Conservation (phyloP, 2,888 invertebrate species). For the Trichogramma dendrolimi region DNA sequence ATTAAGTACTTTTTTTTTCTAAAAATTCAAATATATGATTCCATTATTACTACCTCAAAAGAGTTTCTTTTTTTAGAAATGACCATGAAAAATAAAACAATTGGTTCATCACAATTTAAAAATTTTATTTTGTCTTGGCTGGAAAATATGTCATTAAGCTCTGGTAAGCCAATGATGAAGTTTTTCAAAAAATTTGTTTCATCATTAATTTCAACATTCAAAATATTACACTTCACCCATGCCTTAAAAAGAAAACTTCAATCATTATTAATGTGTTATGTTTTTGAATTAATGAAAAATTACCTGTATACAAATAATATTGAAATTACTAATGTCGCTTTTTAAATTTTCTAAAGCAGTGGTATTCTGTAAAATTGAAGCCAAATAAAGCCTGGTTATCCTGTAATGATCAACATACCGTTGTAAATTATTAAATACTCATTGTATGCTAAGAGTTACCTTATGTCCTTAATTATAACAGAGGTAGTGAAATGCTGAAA, state of each 20-base stretch:
- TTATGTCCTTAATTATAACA: conserved; percentile 44
- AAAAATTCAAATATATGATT: conserved; percentile 4
- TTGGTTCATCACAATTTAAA: conserved; percentile 37
- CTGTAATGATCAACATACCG: conserved; percentile 31
- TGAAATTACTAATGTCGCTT: conserved; percentile 39
- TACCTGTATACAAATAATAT: conserved; percentile 44
- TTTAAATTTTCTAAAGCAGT: conserved; percentile 35
- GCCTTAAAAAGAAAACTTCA: conserved; percentile 34
- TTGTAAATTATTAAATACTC: not conserved
- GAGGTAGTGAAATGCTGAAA: conserved; percentile 47
- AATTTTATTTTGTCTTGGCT: conserved; percentile 37
- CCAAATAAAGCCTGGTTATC: conserved; percentile 41
- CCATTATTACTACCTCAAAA: conserved; percentile 34
- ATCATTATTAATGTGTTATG: conserved; percentile 1
- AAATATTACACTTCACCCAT: conserved; percentile 46
- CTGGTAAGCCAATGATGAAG: conserved; percentile 37
- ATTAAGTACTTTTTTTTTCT: not conserved
- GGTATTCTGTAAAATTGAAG: conserved; percentile 36
- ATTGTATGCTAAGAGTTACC: conserved; percentile 30
- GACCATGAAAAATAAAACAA: conserved; percentile 39
- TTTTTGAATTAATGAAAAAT: conserved; percentile 12
- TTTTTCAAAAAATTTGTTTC: conserved; percentile 38
- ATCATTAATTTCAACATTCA: conserved; percentile 34
- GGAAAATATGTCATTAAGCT: conserved; percentile 40
- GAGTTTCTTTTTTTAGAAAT: conserved; percentile 37